phyloP scores from a whole-genome alignment of 2,113 vertebrate species.

The Macroglossus sobrinus region DNA sequence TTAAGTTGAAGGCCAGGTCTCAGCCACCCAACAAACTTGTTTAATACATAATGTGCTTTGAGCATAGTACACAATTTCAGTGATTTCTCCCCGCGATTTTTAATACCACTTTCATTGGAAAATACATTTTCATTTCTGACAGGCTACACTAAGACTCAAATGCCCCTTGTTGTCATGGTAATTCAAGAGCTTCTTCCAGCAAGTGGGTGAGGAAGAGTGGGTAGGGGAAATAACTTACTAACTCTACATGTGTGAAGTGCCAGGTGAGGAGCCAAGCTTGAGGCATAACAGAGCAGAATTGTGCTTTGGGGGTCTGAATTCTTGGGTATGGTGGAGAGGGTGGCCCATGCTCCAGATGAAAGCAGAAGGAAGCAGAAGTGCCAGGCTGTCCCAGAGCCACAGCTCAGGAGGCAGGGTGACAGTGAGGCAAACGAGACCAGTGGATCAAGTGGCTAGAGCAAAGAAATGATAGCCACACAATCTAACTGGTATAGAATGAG shows the following conservation, averaged over 20 bases:
- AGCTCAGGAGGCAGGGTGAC: not conserved
- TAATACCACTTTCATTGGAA: not conserved
- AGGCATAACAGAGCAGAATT: not conserved
- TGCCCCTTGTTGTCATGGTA: not conserved
- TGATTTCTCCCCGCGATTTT: not conserved
- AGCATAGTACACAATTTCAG: not conserved
- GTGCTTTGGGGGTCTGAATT: no score
- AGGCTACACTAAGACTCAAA: not conserved
- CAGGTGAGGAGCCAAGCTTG: not conserved
- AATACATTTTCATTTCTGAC: not conserved
- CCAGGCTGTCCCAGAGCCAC: not conserved
- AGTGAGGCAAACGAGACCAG: rapidly evolving
- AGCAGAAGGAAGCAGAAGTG: not conserved
- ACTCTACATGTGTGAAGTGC: not conserved
- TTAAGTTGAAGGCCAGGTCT: not conserved
- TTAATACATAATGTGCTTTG: not conserved
- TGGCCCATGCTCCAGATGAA: no score
- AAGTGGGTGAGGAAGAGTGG: not conserved
- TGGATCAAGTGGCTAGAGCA: rapidly evolving
- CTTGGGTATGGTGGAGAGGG: not conserved
- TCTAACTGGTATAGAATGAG: not conserved
- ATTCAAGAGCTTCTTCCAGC: not conserved
- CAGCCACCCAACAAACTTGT: not conserved
- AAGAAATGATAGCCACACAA: not conserved
- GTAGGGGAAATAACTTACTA: not conserved